A percentile compares a stretch with the other conserved stretches of the same genome.
Conservation (phyloP, 2,888 invertebrate genomes). For the Aphodius sticticus region DNA sequence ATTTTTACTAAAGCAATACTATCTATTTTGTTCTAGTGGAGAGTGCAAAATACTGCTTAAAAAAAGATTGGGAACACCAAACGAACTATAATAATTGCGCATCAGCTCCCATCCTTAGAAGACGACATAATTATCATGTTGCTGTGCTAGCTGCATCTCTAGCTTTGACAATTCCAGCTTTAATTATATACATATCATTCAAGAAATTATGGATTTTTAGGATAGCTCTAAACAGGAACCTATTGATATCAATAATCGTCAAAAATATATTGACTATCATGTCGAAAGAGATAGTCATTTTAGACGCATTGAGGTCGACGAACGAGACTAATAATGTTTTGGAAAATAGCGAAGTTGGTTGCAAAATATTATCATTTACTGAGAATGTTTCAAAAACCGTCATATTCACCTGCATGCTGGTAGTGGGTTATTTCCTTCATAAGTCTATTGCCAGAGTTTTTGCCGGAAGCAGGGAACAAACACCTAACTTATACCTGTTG, state of each 20-base stretch:
- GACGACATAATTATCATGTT: constrained; percentile 65
- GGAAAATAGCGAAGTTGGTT: constrained; percentile 62
- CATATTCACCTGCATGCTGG: constrained; percentile 75
- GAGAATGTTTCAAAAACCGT: constrained; percentile 66
- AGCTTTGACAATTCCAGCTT: constrained; percentile 65
- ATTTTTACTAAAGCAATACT: neutral
- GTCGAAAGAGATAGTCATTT: constrained; percentile 65
- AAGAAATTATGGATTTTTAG: constrained; percentile 61
- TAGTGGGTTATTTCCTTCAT: constrained; percentile 72
- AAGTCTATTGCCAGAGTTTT: constrained; percentile 73
- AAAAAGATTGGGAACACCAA: constrained; percentile 66
- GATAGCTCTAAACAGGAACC: constrained; percentile 67
- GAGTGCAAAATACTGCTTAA: constrained; percentile 65
- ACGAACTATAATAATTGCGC: constrained; percentile 69
- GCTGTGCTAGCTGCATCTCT: constrained; percentile 64
- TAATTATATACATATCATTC: constrained; percentile 66
- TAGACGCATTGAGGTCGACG: constrained; percentile 62
- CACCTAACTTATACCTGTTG: constrained; percentile 62
- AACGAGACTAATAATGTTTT: constrained; percentile 61
- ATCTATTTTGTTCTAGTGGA: constrained; percentile 60
- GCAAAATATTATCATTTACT: constrained; percentile 65
- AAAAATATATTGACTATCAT: constrained; percentile 67
- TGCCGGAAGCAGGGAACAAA: constrained; percentile 55
- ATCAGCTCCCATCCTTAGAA: constrained; percentile 63
- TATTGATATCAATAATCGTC: constrained; percentile 66